Base-by-base conservation (phyloP, 2,888 invertebrate genomes). In the Scotopteryx bipunctaria region DNA sequence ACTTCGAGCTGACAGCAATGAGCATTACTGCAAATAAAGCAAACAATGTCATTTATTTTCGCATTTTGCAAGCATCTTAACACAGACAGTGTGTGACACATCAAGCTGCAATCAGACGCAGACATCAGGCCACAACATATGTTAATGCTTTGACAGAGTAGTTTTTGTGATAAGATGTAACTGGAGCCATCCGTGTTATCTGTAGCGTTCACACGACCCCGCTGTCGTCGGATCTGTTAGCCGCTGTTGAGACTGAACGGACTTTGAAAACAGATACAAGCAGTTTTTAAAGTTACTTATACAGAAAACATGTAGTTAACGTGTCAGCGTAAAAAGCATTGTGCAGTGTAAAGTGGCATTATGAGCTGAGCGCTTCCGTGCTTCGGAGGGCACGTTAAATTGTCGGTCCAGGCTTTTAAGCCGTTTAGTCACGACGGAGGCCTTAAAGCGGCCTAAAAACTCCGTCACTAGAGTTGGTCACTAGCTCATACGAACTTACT, bases 161-260 rank as follows among this genome's bases (percentile, higher is more conserved):
- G 48, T 46, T 49, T 70, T 70, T 63, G 64, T 55, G 62, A 64
- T 64, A 61, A 66, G 61, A 49, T 65, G 70, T 66, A 66, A 71
- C 59, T 61, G 61, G 67, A 64, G 63, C 54, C 65, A 48, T 40
- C 47, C n/a, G 42, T 17, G 62, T 79, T 81, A 78, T 81, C 81
- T 75, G 59, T 38, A 64, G 49, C 67, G 78, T 84, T 84, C 85
- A 83, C 85, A 85, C 83, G 81, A 69, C 69, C 63, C 60, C 15
- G 31, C n/a, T 49, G 54, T 44, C 48, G 48, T 41, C 48, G 31
- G 29, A 3, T 42, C 11, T 40, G 27, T 5, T 25, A n/a, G n/a
- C n/a, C n/a, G n/a, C 16, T 37, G 9, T 14, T 3, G 29, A 36
- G 51, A 38, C 31, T n/a, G 19, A 32, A 19, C 31, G 19, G 15